Evolutionary conservation across 1,140 invertebrate species (phyloP).

Genomic region (Drosophila persimilis): DNA sequence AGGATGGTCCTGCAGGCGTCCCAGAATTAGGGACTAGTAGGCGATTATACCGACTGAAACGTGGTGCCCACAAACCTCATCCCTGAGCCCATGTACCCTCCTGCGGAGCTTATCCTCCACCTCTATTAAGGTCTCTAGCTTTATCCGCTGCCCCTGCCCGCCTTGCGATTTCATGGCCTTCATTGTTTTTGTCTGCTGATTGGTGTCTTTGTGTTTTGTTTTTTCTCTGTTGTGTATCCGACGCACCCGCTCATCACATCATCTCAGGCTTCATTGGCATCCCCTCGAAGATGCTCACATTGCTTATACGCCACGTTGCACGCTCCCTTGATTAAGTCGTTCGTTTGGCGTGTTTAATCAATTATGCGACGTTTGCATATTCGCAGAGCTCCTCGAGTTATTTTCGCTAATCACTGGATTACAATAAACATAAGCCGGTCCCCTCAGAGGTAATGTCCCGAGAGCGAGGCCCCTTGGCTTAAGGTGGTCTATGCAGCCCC

Average conservation of each 20-base stretch:
- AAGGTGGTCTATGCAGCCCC: constrained; percentile 48
- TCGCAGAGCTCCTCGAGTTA: constrained; percentile 36
- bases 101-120: constrained; percentile 24
- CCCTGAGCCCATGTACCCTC: constrained; percentile 23
- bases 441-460: background rate
- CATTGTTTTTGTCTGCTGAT: constrained; percentile 67
- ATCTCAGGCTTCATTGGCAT: constrained; percentile 33
- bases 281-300: constrained; percentile 29
- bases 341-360: constrained; percentile 66
- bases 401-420: constrained; percentile 64
- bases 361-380: constrained; percentile 73
- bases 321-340: constrained; percentile 71
- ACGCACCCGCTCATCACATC: constrained; percentile 27
- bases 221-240: constrained; percentile 18
- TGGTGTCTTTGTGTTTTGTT: constrained; percentile 64
- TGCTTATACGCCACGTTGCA: constrained; percentile 70
- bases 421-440: constrained; percentile 38
- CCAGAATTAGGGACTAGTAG: no score
- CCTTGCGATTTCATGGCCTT: constrained; percentile 32
- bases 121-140: constrained; percentile 51
- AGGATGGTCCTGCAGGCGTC: no score
- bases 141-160: constrained; percentile 21
- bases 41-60: no score
- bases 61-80: background rate
- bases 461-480: constrained; percentile 27